These are phyloP conservation scores for Chiloscyllium punctatum DNA, from an alignment of 2,797 vertebrate species.

Conservation along the genomic window DNA sequence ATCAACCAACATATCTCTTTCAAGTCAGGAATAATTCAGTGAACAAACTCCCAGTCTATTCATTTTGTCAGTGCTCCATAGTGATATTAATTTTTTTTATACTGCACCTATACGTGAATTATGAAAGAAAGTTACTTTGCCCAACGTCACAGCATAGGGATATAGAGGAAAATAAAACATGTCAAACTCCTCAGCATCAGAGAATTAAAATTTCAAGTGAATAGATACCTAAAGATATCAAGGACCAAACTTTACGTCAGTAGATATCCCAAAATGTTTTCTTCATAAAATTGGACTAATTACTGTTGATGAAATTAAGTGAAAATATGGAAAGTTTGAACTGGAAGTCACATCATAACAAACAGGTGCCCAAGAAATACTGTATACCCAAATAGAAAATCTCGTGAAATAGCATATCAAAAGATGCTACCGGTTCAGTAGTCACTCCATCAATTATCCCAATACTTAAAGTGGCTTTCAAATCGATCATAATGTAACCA, in stretches of 20 bases:
- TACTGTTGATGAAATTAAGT: neutral
- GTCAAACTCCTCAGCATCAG: neutral
- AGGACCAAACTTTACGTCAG: neutral
- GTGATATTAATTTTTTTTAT: neutral
- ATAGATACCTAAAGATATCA: neutral
- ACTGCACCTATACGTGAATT: neutral
- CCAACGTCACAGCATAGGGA: neutral
- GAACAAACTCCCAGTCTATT: neutral
- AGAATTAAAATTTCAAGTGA: neutral
- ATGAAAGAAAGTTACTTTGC: neutral
- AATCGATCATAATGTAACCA: neutral
- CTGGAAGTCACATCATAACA: neutral
- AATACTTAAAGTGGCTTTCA: neutral
- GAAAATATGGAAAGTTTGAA: neutral
- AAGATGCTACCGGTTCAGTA: neutral
- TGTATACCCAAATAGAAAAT: neutral
- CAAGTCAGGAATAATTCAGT: neutral
- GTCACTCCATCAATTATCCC: slow-evolving; percentile 1
- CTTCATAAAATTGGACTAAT: slow-evolving; percentile 26
- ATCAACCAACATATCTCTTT: neutral
- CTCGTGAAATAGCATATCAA: neutral
- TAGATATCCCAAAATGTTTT: neutral
- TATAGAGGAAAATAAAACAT: neutral
- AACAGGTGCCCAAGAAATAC: neutral
- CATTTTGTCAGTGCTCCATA: neutral